Evolutionary conservation across 2,888 invertebrate genomes (phyloP).

Genomic region (Melipona bicolor): DNA sequence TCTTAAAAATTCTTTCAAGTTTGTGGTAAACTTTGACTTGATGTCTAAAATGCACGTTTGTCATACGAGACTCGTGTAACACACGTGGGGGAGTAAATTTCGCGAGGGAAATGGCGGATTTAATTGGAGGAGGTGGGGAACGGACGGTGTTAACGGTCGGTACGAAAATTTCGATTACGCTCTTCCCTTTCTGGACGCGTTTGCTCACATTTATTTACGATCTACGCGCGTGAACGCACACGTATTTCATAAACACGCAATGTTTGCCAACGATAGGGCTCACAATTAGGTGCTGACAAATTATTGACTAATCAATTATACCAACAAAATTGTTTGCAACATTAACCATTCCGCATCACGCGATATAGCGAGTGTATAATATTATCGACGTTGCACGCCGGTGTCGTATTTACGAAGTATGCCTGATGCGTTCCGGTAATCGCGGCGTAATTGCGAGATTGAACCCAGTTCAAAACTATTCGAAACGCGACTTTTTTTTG

Average conservation of each 20-base stretch:
- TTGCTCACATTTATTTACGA: conserved; percentile 33
- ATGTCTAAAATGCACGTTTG: too few species aligned
- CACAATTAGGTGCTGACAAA: conserved; percentile 49
- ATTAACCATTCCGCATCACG: conserved; percentile 41
- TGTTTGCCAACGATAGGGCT: conserved; percentile 41
- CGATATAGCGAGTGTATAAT: conserved; percentile 1
- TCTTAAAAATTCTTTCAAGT: too few species aligned
- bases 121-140: neutral
- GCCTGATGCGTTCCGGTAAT: neutral
- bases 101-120: too few species aligned
- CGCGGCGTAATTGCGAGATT: neutral
- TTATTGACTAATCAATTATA: conserved; percentile 52
- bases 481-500: too few species aligned
- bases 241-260: conserved; percentile 47
- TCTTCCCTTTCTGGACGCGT: neutral
- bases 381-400: neutral
- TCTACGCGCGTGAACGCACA: conserved; percentile 26
- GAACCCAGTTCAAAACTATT: too few species aligned
- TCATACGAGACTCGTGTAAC: neutral
- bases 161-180: conserved; percentile 13
- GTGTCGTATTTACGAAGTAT: conserved; percentile 6
- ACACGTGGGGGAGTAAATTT: neutral
- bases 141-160: neutral
- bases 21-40: too few species aligned
- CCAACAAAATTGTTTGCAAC: conserved; percentile 38